Conservation (phyloP, 2,113 vertebrate genomes). For the Zonotrichia leucophrys region DNA sequence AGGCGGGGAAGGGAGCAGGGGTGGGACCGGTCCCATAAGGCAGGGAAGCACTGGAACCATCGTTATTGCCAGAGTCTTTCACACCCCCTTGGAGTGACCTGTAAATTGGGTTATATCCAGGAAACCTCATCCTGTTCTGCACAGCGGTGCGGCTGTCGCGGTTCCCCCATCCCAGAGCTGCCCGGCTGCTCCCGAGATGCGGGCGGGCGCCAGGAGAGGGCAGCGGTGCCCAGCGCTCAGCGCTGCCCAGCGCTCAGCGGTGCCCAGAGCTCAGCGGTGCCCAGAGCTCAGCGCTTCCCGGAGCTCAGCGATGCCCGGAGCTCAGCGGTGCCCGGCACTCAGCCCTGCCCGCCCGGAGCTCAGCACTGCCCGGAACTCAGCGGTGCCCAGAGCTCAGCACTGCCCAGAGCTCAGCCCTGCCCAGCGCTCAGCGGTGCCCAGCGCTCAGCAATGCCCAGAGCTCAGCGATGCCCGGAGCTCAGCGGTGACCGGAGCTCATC, state of each 20-base stretch:
- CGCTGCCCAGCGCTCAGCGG: neutral
- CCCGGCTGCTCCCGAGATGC: neutral
- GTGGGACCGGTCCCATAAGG: neutral
- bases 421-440: too few relatives aligned
- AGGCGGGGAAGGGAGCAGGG: accelerated
- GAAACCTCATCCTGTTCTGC: accelerated
- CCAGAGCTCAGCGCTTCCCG: too few relatives aligned
- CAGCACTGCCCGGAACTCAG: too few relatives aligned
- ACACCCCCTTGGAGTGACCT: accelerated
- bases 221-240: neutral
- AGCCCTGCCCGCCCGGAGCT: too few relatives aligned
- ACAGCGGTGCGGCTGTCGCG: accelerated
- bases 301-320: too few relatives aligned
- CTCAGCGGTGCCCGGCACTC: too few relatives aligned
- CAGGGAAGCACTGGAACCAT: neutral
- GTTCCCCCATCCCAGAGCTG: accelerated
- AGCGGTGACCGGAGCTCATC: too few relatives aligned
- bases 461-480: too few relatives aligned
- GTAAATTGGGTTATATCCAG: neutral
- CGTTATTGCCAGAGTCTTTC: neutral
- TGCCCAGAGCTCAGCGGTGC: too few relatives aligned
- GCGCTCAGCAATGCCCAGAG: accelerated
- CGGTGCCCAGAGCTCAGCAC: too few relatives aligned
- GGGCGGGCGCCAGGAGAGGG: slow-evolving; percentile 21
- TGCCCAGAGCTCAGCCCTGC: too few relatives aligned